Evolutionary conservation across 1,140 invertebrate genomes (phyloP).

Genomic region (Papilio machaon): DNA sequence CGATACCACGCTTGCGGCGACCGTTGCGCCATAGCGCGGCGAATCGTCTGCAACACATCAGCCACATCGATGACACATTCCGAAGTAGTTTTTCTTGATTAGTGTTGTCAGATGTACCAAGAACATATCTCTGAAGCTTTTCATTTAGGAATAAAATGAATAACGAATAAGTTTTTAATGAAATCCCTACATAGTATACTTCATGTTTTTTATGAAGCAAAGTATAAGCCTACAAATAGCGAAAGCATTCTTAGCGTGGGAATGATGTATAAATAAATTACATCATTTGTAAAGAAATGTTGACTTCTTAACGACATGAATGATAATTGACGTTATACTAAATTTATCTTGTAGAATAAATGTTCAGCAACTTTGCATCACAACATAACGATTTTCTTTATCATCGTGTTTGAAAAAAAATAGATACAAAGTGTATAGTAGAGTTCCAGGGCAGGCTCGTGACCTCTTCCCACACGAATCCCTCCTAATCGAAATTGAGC

Average conservation of each 20-base stretch:
- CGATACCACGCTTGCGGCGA: neutral
- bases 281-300: neutral
- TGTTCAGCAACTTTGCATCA: neutral
- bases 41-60: neutral
- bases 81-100: neutral
- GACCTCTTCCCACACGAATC: slow-evolving; percentile 36
- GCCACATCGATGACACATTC: slow-evolving; percentile 2
- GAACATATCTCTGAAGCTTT: neutral
- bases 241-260: neutral
- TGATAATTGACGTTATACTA: slow-evolving; percentile 16
- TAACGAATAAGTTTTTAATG: too few relatives aligned
- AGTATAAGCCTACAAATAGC: neutral
- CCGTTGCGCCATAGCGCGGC: neutral
- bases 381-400: neutral
- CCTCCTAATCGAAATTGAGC: slow-evolving; percentile 36
- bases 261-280: slow-evolving; percentile 15
- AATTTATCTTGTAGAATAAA: slow-evolving; percentile 6
- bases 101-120: neutral
- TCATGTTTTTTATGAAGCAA: neutral
- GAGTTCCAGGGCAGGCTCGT: slow-evolving; percentile 29
- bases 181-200: neutral
- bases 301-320: neutral
- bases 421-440: neutral
- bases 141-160: neutral
- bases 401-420: slow-evolving; percentile 9